Evolutionary conservation across 2,113 vertebrate species (phyloP).

Genomic region (Tympanuchus pallidicinctus): DNA sequence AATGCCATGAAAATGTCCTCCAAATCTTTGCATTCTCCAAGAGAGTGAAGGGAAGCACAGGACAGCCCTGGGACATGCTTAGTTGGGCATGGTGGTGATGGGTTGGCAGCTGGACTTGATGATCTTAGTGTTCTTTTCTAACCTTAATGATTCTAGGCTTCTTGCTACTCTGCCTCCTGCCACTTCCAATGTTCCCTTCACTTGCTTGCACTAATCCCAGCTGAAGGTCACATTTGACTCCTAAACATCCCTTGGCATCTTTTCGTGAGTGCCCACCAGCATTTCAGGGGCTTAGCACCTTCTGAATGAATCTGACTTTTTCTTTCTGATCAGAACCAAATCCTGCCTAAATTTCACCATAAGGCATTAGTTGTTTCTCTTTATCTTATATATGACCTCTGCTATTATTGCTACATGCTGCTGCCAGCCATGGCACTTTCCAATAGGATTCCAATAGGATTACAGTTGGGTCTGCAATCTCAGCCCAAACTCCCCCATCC

Average conservation of each 20-base stretch:
- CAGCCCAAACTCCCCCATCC: neutral
- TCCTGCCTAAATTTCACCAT: neutral
- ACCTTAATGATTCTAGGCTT: no score
- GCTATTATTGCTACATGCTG: fast-evolving
- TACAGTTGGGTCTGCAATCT: neutral
- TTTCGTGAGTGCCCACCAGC: neutral
- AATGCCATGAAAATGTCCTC: neutral
- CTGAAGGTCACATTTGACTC: neutral
- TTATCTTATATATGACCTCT: fast-evolving
- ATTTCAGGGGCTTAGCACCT: neutral
- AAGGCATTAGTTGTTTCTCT: neutral
- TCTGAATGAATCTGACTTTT: neutral
- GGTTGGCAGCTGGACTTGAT: no score
- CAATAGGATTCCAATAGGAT: neutral
- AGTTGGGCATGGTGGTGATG: no score
- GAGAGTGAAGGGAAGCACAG: neutral
- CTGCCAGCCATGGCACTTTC: neutral
- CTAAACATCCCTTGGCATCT: neutral
- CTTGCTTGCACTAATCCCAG: neutral
- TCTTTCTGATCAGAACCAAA: neutral
- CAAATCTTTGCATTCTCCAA: neutral
- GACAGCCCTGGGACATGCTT: no score
- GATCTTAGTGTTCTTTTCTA: no score
- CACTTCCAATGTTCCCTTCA: fast-evolving
- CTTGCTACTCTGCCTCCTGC: neutral